Conservation (phyloP, 2,888 invertebrate genomes). For the Antheraea assamensis region DNA sequence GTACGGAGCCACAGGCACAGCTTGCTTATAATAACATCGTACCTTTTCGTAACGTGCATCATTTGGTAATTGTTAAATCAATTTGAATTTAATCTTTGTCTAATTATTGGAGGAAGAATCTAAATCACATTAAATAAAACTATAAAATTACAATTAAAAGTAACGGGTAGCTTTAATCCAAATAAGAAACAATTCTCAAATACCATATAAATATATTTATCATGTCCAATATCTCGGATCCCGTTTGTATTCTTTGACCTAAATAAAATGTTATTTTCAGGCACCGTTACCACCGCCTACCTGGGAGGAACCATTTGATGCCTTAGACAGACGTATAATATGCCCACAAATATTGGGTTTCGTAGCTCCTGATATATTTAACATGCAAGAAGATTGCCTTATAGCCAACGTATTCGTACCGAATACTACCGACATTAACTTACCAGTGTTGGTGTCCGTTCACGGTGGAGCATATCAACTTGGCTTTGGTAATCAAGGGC, state of each 20-base stretch:
- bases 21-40: not conserved
- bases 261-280: constrained; percentile 25
- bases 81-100: no score
- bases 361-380: constrained; percentile 37
- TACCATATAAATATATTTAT: no score
- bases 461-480: constrained; percentile 44
- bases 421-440: constrained; percentile 35
- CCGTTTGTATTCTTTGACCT: not conserved
- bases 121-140: no score
- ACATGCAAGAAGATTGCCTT: constrained; percentile 36
- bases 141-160: no score
- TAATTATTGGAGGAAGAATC: no score
- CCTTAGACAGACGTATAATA: constrained; percentile 27
- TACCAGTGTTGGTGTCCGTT: constrained; percentile 42
- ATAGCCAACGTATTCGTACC: constrained; percentile 42
- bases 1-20: no score
- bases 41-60: no score
- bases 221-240: no score
- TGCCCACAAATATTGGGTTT: constrained; percentile 35
- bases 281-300: constrained; percentile 31
- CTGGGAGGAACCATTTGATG: constrained; percentile 36
- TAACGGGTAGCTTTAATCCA: no score
- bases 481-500: constrained; percentile 27
- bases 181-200: no score
- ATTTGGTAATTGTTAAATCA: no score